Base-by-base conservation (phyloP, 1,140 invertebrate species). In the Trachymyrmex cornetzi region DNA sequence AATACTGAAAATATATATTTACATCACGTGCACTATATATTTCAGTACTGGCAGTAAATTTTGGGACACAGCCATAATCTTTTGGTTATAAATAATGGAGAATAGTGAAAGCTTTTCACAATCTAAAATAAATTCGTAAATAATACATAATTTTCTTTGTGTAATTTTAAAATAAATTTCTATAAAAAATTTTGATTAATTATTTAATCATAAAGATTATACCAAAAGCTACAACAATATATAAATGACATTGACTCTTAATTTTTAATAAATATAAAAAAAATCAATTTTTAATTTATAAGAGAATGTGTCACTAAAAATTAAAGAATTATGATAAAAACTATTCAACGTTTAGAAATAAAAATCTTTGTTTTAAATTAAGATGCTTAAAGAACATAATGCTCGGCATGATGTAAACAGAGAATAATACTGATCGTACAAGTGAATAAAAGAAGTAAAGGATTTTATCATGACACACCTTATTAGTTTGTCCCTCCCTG, bases 401-500 rank as follows among this genome's bases (percentile, higher is more conserved):
- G 7, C 34, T 38, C 34, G 1, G 34, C 34, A 57, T 11, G 7
- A 22, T 19, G n/a, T 57, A 57, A 57, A 22, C 6, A n/a, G 55
- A 22, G n/a, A 71, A 14, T 44, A 71, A 27, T 19, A 16, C 3
- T 50, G 19, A 55, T 3, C n/a, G 0, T 55, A 55, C 19, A 55
- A 14, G 7, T 57, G 2, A 63, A 16, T 63, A 30, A 16, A 63
- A 27, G 59, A 30, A 63, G 30, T 7, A 4, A 63, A 61, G 4
- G 1, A 14, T 63, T 63, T 63, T 0, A 16, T 27, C 5, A 63
- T 14, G n/a, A 30, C 4, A 88, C 84, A 92, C 96, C 96, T 96
- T 77, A 96, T 96, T 64, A 97, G 94, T 96, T 96, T 97, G 87
- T 97, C 96, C 81, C 96, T 94, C 2, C 96, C 96, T 50, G 95